Evolutionary conservation across 2,888 invertebrate genomes (phyloP), one percentile per base, ranked within the genome.

Genomic region (Oscheius sp.): DNA sequence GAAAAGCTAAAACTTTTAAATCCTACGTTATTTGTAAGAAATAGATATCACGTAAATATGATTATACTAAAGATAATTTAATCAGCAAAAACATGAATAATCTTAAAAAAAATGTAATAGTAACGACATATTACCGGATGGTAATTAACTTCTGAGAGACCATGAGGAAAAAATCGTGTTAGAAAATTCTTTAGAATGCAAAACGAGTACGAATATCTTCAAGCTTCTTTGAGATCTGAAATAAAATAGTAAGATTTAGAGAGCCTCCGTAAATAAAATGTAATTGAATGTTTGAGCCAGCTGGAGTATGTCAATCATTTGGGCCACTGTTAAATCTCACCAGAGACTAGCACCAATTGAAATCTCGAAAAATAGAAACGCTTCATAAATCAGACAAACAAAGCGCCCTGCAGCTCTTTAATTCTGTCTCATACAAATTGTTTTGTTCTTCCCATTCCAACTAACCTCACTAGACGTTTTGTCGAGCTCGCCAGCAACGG

Each of bases 191-290:
- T 91, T 93, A 98, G 90, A 98, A 99, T 6, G 98, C 98, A 87
- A 95, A 98, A 89, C 96, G 91, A 44, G 98, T 98, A 87, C 98
- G 90, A 82, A 98, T 94, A 87, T 98, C 98, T 90, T 99, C 98
- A 63, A 98, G 90, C 87, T 97, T 97, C 88, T 98, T 98, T 6
- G 95, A 95, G 8, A 97, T 87, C 88, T 88, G 80, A 47, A 86
- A 85, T 41, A 12, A 41, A 2, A 41, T 41, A 2, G 12, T 41
- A 41, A 12, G 5, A 3, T 41, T 41, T 41, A 36, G 36, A 36
- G 36, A n/a, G n/a, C n/a, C n/a, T n/a, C n/a, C n/a, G n/a, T n/a
- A n/a, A n/a, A n/a, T n/a, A n/a, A n/a, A n/a, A 9, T n/a, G 26
- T 26, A 20, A 33, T 5, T 36, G 14, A 33, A 62, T 24, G 20